Evolutionary conservation across 2,888 invertebrate genomes (phyloP), one percentile per base, ranked within the genome.

Genomic region (Pachycephus smyrnensis): DNA sequence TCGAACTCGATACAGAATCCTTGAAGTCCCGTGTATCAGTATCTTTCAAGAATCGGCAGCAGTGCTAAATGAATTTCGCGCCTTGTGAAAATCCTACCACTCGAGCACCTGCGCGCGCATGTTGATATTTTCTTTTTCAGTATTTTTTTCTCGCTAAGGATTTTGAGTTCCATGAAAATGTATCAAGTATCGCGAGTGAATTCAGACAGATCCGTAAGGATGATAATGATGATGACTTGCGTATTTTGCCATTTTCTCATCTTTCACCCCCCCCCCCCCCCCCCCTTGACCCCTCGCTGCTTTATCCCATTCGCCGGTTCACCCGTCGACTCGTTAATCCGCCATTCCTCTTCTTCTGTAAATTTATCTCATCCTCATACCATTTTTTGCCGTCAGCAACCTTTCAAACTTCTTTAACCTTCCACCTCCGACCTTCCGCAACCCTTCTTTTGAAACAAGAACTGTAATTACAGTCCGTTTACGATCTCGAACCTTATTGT

Each of bases 401-500:
- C 23, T 23, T 55, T 9, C 0, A 9, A 23, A 55, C 23, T 23
- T 55, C 23, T 23, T 55, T 23, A 23, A 55, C 23, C 55, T 55
- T 55, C 0, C 55, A 55, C 23, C 40, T 55, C 40, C 23, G 9
- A 23, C 40, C 40, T 55, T 55, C 15, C 2, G 9, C 23, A 9
- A 23, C 55, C 55, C 55, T 23, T 55, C 23, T 55, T 55, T 23
- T 55, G 9, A 23, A 55, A 55, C 55, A 55, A 55, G 55, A 9
- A 55, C 23, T 40, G 40, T 15, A 6, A 69, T n/a, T 69, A 31
- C 71, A 71, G 71, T 33, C 71, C 71, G 31, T 71, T 71, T 71
- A 71, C 33, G 71, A 32, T 71, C 71, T 71, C 71, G 71, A 71
- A 71, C 1, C 23, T 55, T 55, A 71, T 71, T 71, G 12, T 71